Conservation (phyloP, 2,888 invertebrate genomes). For the Dioctria rufipes region DNA sequence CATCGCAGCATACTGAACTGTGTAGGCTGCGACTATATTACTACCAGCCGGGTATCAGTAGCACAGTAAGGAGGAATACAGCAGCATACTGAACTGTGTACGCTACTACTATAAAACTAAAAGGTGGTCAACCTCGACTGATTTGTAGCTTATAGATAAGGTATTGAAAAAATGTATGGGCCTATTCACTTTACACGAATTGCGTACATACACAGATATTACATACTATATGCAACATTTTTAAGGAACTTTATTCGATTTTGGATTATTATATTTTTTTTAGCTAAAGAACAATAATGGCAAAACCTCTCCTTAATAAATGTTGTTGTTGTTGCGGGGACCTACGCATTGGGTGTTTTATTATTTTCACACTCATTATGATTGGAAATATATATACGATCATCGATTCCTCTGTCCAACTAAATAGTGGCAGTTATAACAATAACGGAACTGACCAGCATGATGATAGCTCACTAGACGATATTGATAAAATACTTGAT, state of each 20-base stretch:
- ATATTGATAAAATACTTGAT: neutral
- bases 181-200: neutral
- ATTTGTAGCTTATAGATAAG: no score
- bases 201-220: no score
- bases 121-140: no score
- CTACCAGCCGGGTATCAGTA: no score
- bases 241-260: neutral
- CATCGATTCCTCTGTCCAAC: neutral
- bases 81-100: no score
- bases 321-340: neutral
- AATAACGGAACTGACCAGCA: neutral
- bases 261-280: neutral
- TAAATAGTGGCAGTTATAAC: neutral
- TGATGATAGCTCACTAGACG: neutral
- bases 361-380: neutral
- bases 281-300: slow-evolving; percentile 14
- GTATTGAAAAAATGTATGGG: neutral
- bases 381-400: neutral
- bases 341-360: neutral
- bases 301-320: neutral
- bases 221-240: neutral
- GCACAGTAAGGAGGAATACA: no score
- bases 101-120: no score
- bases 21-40: no score
- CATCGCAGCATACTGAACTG: no score